Evolutionary conservation across 2,888 invertebrate species (phyloP).

Genomic region (Rotaria macrura): DNA sequence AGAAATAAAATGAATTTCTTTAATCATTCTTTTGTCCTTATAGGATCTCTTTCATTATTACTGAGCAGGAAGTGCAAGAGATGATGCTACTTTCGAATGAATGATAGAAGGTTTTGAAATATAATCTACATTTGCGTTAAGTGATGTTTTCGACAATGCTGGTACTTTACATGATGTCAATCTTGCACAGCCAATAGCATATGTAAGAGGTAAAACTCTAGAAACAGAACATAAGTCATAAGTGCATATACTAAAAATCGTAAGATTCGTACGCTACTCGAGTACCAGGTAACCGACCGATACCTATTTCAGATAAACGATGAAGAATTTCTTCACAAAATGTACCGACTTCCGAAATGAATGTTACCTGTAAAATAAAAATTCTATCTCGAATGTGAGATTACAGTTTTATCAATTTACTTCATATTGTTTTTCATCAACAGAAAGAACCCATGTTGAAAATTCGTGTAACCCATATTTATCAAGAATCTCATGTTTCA

Average conservation of each 20-base stretch:
- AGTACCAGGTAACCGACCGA: background rate
- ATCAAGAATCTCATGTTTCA: background rate
- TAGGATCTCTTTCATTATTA: too few relatives aligned
- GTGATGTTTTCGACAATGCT: background rate
- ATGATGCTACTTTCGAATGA: too few relatives aligned
- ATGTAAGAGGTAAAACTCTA: background rate
- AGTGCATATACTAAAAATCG: too few relatives aligned
- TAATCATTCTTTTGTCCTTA: too few relatives aligned
- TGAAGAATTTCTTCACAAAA: slow-evolving; percentile 12
- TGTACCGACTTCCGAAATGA: background rate
- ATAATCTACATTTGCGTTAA: background rate
- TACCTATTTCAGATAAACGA: background rate
- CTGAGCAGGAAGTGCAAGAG: background rate
- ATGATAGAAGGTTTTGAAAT: background rate
- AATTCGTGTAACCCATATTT: background rate
- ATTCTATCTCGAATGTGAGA: too few relatives aligned
- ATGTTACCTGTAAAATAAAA: background rate
- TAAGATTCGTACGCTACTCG: background rate
- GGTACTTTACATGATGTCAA: background rate
- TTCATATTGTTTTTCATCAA: background rate
- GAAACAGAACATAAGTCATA: background rate
- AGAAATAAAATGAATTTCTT: background rate
- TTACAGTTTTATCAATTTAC: background rate
- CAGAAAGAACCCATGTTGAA: background rate
- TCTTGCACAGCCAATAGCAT: background rate